Evolutionary conservation across 30 jellyfish, hydroid and myxozoan genomes (phyloP).

Genomic region (Turritopsis rubra): DNA sequence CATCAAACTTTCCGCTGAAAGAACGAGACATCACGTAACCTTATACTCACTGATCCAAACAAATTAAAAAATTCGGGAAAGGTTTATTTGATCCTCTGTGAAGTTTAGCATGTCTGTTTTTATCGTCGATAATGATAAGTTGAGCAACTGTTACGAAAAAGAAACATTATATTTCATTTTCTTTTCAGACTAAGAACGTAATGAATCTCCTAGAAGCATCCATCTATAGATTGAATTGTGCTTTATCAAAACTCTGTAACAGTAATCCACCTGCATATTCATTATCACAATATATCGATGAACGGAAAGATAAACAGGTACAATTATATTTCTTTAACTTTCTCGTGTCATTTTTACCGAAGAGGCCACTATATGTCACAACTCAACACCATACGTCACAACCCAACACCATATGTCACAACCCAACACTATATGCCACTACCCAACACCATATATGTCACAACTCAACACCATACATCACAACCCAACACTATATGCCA

Average conservation of each 20-base stretch:
- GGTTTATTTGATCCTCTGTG: too few species aligned
- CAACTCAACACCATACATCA: too few species aligned
- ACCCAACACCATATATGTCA: not conserved
- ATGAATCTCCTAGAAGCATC: slow-evolving; percentile 87
- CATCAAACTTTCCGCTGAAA: too few species aligned
- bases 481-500: too few species aligned
- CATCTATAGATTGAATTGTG: slow-evolving; percentile 35
- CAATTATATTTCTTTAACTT: not conserved
- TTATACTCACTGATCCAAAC: too few species aligned
- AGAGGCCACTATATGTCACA: not conserved
- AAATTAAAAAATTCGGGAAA: too few species aligned
- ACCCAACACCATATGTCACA: not conserved
- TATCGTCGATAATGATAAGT: too few species aligned
- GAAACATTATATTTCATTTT: not conserved
- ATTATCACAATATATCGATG: slow-evolving; percentile 52
- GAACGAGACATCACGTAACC: too few species aligned
- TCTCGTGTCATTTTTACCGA: not conserved
- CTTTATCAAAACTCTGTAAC: slow-evolving; percentile 38
- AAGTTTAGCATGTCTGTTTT: too few species aligned
- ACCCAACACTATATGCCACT: not conserved
- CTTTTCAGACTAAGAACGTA: slow-evolving; percentile 73
- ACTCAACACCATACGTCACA: not conserved
- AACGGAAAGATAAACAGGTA: slow-evolving; percentile 83
- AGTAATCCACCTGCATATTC: slow-evolving; percentile 47
- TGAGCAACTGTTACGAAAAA: too few species aligned